phyloP scores from a whole-genome alignment of 2,797 vertebrate species.

The Myoxocephalus aenaeus region DNA sequence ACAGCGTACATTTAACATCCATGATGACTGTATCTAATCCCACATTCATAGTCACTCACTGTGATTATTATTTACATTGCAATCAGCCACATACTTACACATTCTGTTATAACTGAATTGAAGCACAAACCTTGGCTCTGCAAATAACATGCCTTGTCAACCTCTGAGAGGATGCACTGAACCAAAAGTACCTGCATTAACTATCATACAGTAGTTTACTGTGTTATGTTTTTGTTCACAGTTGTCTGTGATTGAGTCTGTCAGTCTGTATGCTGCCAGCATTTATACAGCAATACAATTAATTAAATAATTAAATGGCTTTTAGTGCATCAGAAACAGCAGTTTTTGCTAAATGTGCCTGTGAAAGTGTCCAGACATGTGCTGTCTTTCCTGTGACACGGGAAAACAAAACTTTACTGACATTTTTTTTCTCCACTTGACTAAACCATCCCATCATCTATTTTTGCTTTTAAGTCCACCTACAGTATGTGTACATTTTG shows the following conservation, averaged over 20 bases:
- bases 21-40: conserved; percentile 26
- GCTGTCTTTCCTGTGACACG: conserved; percentile 22
- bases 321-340: conserved; percentile 35
- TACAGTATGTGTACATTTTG: conserved; percentile 49
- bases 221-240: conserved; percentile 46
- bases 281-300: conserved; percentile 72
- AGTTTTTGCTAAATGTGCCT: conserved; percentile 34
- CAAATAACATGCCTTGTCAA: conserved; percentile 61
- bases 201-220: conserved; percentile 44
- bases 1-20: conserved; percentile 25
- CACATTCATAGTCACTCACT: conserved; percentile 23
- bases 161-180: conserved; percentile 65
- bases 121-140: conserved; percentile 74
- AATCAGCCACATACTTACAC: conserved; percentile 35
- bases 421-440: conserved; percentile 30
- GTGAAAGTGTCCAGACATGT: conserved; percentile 33
- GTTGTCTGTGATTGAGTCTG: conserved; percentile 48
- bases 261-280: conserved; percentile 39
- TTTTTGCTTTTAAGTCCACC: conserved; percentile 56
- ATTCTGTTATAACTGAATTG: conserved; percentile 43
- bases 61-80: conserved; percentile 16
- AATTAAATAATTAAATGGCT: conserved; percentile 46
- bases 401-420: conserved; percentile 26
- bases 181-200: conserved; percentile 66
- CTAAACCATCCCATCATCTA: conserved; percentile 28